phyloP scores from a whole-genome alignment of 2,113 vertebrate species.

The Heterotis niloticus region DNA sequence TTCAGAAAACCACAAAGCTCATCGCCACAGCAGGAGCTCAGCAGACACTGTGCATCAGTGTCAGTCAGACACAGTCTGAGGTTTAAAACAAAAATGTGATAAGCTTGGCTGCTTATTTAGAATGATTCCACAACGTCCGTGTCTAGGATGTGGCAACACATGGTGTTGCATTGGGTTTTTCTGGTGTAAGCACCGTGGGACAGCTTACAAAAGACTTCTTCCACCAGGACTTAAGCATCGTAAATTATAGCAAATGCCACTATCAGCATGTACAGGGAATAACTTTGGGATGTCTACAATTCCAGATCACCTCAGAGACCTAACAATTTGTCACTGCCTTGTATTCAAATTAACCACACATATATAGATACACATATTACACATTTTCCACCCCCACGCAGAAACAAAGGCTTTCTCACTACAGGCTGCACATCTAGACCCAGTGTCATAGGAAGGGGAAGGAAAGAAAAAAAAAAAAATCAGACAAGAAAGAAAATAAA shows the following conservation, averaged over 20 bases:
- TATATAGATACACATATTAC: background rate
- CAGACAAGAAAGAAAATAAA: background rate
- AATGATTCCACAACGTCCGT: background rate
- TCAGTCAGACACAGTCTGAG: background rate
- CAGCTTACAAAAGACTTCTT: background rate
- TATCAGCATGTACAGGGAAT: constrained; percentile 22
- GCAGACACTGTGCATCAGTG: background rate
- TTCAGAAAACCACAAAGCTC: background rate
- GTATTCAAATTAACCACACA: background rate
- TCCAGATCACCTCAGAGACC: too few species aligned
- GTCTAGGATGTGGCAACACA: background rate
- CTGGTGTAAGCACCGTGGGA: background rate
- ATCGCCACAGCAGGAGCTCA: background rate
- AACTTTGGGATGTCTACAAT: background rate
- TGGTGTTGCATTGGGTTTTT: background rate
- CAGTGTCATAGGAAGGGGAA: too few species aligned
- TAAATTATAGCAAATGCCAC: constrained; percentile 24
- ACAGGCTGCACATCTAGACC: background rate
- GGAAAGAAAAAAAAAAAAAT: background rate
- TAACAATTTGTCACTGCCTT: constrained; percentile 5
- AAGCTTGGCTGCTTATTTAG: background rate
- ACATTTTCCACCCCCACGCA: background rate
- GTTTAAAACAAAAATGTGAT: constrained; percentile 1
- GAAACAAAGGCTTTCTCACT: background rate
- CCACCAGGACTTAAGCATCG: constrained; percentile 1